phyloP scores from a whole-genome alignment of 2,888 invertebrate genomes.

The Alcis repandata region DNA sequence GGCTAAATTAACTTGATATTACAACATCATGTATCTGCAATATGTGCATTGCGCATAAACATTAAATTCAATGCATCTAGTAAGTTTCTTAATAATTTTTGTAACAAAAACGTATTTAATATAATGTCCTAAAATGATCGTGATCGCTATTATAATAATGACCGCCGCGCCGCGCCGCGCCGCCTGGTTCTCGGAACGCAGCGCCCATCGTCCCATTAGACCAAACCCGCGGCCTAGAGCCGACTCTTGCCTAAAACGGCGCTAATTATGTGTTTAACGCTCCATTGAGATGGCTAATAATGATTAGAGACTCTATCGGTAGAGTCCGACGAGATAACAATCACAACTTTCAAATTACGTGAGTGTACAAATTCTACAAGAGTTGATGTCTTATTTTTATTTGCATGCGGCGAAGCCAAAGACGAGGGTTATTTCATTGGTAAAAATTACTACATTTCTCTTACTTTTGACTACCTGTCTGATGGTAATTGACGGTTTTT shows the following conservation, averaged over 20 bases:
- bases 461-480: too few relatives aligned
- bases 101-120: not conserved
- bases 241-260: slow-evolving; percentile 7
- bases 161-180: not conserved
- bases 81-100: not conserved
- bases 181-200: slow-evolving; percentile 12
- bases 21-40: too few relatives aligned
- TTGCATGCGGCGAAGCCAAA: too few relatives aligned
- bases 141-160: slow-evolving; percentile 6
- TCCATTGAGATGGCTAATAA: slow-evolving; percentile 7
- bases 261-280: slow-evolving; percentile 36
- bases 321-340: not conserved
- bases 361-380: too few relatives aligned
- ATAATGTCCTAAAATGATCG: not conserved
- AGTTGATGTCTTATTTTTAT: too few relatives aligned
- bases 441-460: too few relatives aligned
- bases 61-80: not conserved
- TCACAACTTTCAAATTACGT: not conserved
- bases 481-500: too few relatives aligned
- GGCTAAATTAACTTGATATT: too few relatives aligned
- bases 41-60: too few relatives aligned
- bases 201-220: slow-evolving; percentile 12
- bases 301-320: not conserved
- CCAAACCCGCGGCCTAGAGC: slow-evolving; percentile 19
- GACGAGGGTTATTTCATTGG: too few relatives aligned